phyloP scores from a whole-genome alignment of 1,140 invertebrate genomes.

The Papilio polytes region DNA sequence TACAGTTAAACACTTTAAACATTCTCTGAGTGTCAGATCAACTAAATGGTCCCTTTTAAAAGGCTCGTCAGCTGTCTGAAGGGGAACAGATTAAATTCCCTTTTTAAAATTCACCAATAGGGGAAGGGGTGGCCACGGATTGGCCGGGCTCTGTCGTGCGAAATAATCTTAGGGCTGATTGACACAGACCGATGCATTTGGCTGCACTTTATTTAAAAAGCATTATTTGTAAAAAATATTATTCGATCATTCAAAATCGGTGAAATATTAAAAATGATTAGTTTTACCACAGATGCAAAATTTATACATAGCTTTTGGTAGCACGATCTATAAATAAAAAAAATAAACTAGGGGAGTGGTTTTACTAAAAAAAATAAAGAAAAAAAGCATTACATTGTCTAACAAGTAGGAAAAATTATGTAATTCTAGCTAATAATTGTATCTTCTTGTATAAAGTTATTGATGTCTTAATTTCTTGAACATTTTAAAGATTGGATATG shows the following conservation, averaged over 20 bases:
- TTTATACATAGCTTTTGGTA: too few species aligned
- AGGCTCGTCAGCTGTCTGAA: constrained; percentile 57
- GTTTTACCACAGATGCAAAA: too few species aligned
- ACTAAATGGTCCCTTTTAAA: constrained; percentile 40
- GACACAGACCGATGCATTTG: constrained; percentile 53
- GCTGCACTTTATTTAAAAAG: constrained; percentile 24
- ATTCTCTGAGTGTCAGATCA: constrained; percentile 11
- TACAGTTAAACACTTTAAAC: not conserved
- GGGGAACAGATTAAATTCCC: constrained; percentile 78
- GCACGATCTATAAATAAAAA: too few species aligned
- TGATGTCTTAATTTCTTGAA: too few species aligned
- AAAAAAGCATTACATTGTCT: too few species aligned
- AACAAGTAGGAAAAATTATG: too few species aligned
- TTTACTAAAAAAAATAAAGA: too few species aligned
- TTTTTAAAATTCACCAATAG: constrained; percentile 80
- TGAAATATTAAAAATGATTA: not conserved
- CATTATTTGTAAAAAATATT: not conserved
- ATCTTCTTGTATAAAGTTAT: too few species aligned
- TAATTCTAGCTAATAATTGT: too few species aligned
- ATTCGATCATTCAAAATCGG: not conserved
- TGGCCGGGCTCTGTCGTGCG: constrained; percentile 67
- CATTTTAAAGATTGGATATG: too few species aligned
- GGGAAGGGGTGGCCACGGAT: constrained; percentile 70
- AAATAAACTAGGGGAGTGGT: too few species aligned
- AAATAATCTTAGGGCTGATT: constrained; percentile 71